A percentile compares a stretch with the other conserved stretches of the same genome.
Evolutionary conservation across 2,113 vertebrate species (phyloP).

Genomic region (Empidonax alnorum): DNA sequence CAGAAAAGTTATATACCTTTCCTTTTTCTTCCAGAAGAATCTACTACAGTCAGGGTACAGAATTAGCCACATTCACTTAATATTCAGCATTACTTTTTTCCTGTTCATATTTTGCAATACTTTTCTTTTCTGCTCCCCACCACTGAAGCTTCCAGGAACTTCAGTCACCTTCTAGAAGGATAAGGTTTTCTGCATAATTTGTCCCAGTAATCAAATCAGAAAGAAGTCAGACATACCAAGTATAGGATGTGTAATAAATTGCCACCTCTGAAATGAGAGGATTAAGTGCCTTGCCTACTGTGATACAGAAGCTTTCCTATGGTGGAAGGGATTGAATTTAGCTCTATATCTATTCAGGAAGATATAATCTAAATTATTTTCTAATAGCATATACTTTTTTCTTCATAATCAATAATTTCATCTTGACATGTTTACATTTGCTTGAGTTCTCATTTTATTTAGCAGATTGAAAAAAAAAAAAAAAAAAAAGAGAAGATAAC

Average conservation of each 20-base stretch:
- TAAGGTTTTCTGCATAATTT: background rate
- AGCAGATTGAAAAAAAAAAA: background rate
- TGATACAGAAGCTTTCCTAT: background rate
- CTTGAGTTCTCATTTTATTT: background rate
- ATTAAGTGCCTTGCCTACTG: background rate
- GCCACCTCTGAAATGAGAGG: background rate
- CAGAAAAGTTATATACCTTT: background rate
- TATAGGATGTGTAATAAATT: background rate
- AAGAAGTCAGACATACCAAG: background rate
- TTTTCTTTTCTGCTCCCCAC: background rate
- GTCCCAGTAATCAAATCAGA: background rate
- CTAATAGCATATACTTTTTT: background rate
- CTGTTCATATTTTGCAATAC: background rate
- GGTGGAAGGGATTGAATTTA: background rate
- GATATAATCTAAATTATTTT: background rate
- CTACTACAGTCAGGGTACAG: background rate
- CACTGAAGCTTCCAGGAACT: background rate
- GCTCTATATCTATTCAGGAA: background rate
- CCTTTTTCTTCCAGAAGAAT: background rate
- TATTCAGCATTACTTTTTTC: background rate
- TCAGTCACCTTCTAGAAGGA: background rate
- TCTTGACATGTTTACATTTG: background rate
- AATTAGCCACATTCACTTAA: background rate
- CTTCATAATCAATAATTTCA: background rate
- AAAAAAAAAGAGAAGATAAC: background rate